Base-by-base conservation (phyloP, 1,140 invertebrate genomes). In the Teleopsis dalmanni region DNA sequence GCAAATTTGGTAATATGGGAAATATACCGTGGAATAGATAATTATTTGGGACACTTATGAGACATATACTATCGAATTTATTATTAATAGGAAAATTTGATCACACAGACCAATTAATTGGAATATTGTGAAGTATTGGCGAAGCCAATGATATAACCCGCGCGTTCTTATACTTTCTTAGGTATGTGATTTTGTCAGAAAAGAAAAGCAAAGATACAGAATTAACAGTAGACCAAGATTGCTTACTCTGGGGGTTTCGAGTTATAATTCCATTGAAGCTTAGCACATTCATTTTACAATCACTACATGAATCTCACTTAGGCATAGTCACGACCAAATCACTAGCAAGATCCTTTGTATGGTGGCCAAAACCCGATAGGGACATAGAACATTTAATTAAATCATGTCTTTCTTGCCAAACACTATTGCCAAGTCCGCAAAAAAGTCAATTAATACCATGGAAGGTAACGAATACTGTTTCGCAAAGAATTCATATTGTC, bases 241-340 rank as follows among this genome's bases (percentile, higher is more conserved):
- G 57, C 16, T 5, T 47, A 13, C n/a, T 47, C 18, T 47, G 45
- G 35, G 45, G 45, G 13, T 37, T 22, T 14, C 4, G 45, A 6
- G 21, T 13, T 5, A 18, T 47, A 23, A 47, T 47, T 47, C 46
- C 46, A 5, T 21, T 13, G 6, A 37, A 36, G 33, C 11, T 47
- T 14, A 19, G 18, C 13, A 8, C n/a, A 47, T n/a, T n/a, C 14
- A 38, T 10, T 25, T 13, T 47, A n/a, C 6, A 21, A 19, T 8
- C 8, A 9, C 16, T 37, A 11, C 35, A 37, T 37, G 73, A 8
- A n/a, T n/a, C n/a, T n/a, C n/a, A n/a, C n/a, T n/a, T n/a, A n/a
- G n/a, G n/a, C n/a, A n/a, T n/a, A n/a, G 57, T 66, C 13, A 69
- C 68, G 51, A 80, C 76, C 62, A 80, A 80, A 55, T 52, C 62